phyloP scores from a whole-genome alignment of 2,888 invertebrate genomes.

The Agriopis marginaria region DNA sequence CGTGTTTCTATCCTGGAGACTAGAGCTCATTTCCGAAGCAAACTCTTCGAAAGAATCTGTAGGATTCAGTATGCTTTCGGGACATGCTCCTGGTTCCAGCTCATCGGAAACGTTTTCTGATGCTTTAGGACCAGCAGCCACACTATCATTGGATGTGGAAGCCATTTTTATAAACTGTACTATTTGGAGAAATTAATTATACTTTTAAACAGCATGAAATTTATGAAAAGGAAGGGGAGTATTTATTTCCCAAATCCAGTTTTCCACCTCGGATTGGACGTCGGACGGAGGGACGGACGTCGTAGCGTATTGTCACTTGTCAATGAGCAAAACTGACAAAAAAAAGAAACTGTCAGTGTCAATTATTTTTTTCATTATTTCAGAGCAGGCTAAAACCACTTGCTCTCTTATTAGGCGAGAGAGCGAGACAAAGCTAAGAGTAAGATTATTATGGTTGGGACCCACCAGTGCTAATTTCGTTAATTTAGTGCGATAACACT shows the following conservation, averaged over 20 bases:
- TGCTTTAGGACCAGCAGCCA: slow-evolving; percentile 48
- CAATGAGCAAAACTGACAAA: too few relatives aligned
- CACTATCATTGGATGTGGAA: slow-evolving; percentile 72
- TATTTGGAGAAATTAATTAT: not conserved
- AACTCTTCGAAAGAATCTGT: slow-evolving; percentile 91
- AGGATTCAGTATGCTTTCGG: slow-evolving; percentile 90
- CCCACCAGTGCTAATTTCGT: too few relatives aligned
- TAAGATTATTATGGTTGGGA: too few relatives aligned
- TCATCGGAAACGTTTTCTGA: slow-evolving; percentile 63
- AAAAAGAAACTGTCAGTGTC: too few relatives aligned
- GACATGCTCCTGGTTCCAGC: slow-evolving; percentile 78
- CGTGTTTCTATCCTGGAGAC: slow-evolving; percentile 84
- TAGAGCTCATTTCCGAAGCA: slow-evolving; percentile 88
- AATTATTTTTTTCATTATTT: too few relatives aligned
- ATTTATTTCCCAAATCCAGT: not conserved
- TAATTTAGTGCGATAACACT: too few relatives aligned
- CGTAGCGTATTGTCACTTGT: too few relatives aligned
- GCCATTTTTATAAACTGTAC: slow-evolving; percentile 63
- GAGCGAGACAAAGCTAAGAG: too few relatives aligned
- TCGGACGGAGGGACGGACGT: too few relatives aligned
- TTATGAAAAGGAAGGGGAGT: not conserved
- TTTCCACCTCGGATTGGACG: not conserved
- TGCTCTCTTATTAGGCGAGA: too few relatives aligned
- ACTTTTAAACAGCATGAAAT: not conserved
- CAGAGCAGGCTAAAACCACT: too few relatives aligned